Percentiles rank a stretch among this genome's conserved stretches.
These are phyloP conservation scores for Gymnodraco acuticeps DNA, from an alignment of 2,797 vertebrate species.

Conservation along the genomic window DNA sequence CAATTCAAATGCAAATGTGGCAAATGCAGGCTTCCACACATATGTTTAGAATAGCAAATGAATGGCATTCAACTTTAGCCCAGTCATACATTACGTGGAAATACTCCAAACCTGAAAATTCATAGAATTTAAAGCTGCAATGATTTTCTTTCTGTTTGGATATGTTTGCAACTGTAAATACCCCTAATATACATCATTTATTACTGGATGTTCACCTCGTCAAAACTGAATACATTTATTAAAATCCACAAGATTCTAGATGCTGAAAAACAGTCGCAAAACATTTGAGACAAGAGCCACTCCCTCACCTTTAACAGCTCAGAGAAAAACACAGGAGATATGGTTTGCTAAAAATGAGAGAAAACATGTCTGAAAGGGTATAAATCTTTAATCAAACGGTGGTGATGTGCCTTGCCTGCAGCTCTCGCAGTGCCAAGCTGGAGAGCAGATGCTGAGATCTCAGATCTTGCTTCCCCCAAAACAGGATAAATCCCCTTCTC, in stretches of 20 bases:
- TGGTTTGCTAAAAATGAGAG: slow-evolving; percentile 75
- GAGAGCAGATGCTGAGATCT: slow-evolving; percentile 82
- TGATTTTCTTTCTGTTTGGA: slow-evolving; percentile 33
- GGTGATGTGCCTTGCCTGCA: slow-evolving; percentile 81
- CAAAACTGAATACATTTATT: slow-evolving; percentile 32
- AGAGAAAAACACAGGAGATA: slow-evolving; percentile 70
- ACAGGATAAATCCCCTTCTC: slow-evolving; percentile 79
- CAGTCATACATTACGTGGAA: slow-evolving; percentile 53
- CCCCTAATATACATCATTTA: slow-evolving; percentile 16
- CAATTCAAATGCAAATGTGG: slow-evolving; percentile 75
- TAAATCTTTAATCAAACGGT: slow-evolving; percentile 85
- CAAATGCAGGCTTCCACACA: slow-evolving; percentile 63
- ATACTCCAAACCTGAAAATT: slow-evolving; percentile 58
- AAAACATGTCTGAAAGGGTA: slow-evolving; percentile 83
- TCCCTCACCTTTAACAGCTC: slow-evolving; percentile 70
- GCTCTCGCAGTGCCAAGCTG: slow-evolving; percentile 75
- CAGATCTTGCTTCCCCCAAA: slow-evolving; percentile 74
- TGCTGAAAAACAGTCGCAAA: slow-evolving; percentile 46
- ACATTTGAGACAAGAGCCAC: slow-evolving; percentile 61
- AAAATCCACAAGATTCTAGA: slow-evolving; percentile 39
- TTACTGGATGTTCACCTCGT: slow-evolving; percentile 26
- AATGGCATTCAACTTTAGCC: slow-evolving; percentile 64
- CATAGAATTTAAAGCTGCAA: slow-evolving; percentile 39
- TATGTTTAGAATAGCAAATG: slow-evolving; percentile 52
- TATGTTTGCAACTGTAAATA: slow-evolving; percentile 36